These are phyloP conservation scores for Ectobius pallidus DNA, from an alignment of 2,888 invertebrate species.

Conservation along the genomic window DNA sequence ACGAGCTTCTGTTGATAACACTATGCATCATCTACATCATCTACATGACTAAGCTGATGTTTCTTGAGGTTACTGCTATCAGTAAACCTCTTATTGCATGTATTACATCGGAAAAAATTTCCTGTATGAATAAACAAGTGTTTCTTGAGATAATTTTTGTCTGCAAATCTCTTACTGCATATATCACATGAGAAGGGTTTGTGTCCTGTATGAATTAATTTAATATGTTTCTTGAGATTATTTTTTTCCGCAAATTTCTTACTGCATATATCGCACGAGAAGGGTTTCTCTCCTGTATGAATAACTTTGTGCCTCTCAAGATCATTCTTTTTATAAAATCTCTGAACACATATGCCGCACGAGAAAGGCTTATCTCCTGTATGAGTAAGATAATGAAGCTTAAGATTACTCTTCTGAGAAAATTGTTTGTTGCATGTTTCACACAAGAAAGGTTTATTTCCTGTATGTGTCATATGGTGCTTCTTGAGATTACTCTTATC, in stretches of 20 bases:
- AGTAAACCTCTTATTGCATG: neutral
- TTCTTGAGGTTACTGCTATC: neutral
- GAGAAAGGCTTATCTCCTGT: too few species aligned
- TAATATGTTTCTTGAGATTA: too few species aligned
- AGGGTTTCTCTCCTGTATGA: too few species aligned
- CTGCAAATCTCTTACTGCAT: neutral
- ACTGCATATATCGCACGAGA: too few species aligned
- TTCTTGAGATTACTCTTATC: neutral
- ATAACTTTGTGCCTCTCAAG: too few species aligned
- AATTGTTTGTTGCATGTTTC: neutral
- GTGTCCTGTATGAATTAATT: neutral
- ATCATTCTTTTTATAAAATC: too few species aligned
- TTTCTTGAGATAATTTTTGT: neutral
- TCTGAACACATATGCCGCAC: too few species aligned
- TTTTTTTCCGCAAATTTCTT: too few species aligned
- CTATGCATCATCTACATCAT: too few species aligned
- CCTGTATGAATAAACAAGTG: neutral
- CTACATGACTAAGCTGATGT: neutral
- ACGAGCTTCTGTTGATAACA: too few species aligned
- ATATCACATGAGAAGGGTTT: neutral
- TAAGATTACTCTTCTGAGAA: neutral
- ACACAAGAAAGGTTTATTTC: constrained; percentile 7
- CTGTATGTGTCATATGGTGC: neutral
- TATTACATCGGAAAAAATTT: neutral
- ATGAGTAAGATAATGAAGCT: too few species aligned